These are phyloP conservation scores for Apodemus agrarius DNA, from an alignment of 2,797 vertebrate genomes.

Conservation along the genomic window DNA sequence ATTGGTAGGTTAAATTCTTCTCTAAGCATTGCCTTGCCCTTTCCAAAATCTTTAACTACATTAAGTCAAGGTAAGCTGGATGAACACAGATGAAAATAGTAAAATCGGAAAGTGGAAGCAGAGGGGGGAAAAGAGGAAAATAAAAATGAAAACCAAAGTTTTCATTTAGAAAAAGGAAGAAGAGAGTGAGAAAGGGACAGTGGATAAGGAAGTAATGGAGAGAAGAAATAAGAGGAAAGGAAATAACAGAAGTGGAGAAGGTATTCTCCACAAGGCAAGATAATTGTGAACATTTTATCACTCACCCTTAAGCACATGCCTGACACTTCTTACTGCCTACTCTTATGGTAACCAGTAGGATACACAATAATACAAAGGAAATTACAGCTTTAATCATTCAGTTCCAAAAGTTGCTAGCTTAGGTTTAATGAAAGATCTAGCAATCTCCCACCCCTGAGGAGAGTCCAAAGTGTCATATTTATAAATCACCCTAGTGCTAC, in stretches of 20 bases:
- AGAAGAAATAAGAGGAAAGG: neutral
- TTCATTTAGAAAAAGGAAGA: neutral
- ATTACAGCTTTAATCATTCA: neutral
- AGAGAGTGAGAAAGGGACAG: neutral
- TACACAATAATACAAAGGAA: neutral
- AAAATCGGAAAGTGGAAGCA: neutral
- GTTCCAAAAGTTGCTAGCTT: neutral
- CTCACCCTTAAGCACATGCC: too few relatives aligned
- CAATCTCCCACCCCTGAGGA: neutral
- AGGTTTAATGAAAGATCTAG: neutral
- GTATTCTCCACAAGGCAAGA: neutral
- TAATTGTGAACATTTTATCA: neutral
- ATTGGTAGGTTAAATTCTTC: neutral
- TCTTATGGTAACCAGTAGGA: fast-evolving
- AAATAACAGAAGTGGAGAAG: neutral
- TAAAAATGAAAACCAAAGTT: neutral
- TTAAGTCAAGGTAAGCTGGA: neutral
- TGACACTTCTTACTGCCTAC: too few relatives aligned
- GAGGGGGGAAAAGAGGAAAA: neutral
- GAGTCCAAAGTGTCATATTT: neutral
- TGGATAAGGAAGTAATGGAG: neutral
- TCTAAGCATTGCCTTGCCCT: neutral
- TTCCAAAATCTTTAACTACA: neutral
- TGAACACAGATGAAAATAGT: neutral
- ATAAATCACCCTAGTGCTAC: neutral